Evolutionary conservation across 2,113 vertebrate species (phyloP).

Genomic region (Mastomys coucha): DNA sequence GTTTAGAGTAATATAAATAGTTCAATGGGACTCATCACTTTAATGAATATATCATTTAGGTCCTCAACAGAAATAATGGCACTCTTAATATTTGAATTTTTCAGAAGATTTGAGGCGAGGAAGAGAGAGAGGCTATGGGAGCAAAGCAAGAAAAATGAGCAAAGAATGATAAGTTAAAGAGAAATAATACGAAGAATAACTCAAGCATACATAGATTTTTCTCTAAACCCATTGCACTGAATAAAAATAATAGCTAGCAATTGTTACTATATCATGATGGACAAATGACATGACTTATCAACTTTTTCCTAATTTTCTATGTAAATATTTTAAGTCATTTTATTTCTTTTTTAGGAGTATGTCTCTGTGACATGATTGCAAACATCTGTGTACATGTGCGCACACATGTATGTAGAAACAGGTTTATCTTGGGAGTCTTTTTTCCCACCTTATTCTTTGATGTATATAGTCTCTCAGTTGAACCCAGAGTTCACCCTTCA

Average conservation of each 20-base stretch:
- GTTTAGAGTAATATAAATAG: conserved; percentile 54
- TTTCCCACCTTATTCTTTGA: background rate
- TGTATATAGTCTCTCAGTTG: background rate
- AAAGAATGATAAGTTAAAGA: conserved; percentile 59
- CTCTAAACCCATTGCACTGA: conserved; percentile 35
- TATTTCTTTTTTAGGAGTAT: background rate
- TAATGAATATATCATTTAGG: conserved; percentile 55
- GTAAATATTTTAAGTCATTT: background rate
- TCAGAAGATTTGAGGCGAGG: conserved; percentile 60
- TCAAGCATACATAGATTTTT: conserved; percentile 64
- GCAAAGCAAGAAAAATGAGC: conserved; percentile 62
- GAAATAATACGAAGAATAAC: background rate
- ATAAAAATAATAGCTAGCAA: conserved; percentile 53
- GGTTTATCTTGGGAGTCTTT: background rate
- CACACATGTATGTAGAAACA: background rate
- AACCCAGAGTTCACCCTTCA: background rate
- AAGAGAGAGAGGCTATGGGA: conserved; percentile 40
- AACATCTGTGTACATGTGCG: background rate
- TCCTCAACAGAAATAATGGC: conserved; percentile 36
- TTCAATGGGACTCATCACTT: conserved; percentile 48
- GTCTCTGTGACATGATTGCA: background rate
- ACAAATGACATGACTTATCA: background rate
- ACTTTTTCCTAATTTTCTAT: conserved; percentile 19
- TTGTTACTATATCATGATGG: conserved; percentile 34
- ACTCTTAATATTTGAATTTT: conserved; percentile 58